Evolutionary conservation across 2,113 vertebrate species (phyloP), one percentile per base, ranked within the genome.

Genomic region (human (Homo sapiens)): DNA sequence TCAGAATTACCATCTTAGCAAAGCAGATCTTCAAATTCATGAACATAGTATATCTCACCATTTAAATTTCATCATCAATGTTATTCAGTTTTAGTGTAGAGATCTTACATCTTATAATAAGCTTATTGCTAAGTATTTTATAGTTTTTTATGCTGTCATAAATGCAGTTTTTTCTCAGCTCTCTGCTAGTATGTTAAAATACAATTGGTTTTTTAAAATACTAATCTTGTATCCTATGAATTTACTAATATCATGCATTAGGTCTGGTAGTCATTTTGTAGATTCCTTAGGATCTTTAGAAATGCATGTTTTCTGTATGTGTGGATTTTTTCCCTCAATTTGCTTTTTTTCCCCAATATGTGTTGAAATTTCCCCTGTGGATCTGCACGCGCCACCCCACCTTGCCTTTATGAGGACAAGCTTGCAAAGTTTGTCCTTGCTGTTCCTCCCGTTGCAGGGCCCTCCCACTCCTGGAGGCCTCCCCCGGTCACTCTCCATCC

Each of bases 211-310:
- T 52, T n/a, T 61, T 38, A 14, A 75, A 75, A 75, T 68, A n/a
- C 6, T 70, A 6, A 9, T n/a, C 12, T 23, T 38, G 22, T 72
- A 10, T 23, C 12, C 25, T 80, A 4, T 87, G 70, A 23, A 6
- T 11, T 73, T 45, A 23, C 8, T 59, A 0, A 45, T 48, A 5
- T 73, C 0, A 0, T 8, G 4, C 10, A 1, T 76, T 12, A 2
- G 59, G 43, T 25, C 72, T 72, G 40, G 5, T 16, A 32, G 48
- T 55, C 13, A 27, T 5, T 32, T 38, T 55, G 27, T 52, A 20
- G 75, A 10, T 11, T n/a, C 52, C 50, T 59, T 70, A n/a, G 73
- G 17, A n/a, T 35, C 45, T 27, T 50, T 30, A 22, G 32, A 43
- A 40, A 20, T 50, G 2, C 2, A 4, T 43, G 6, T 43, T 64